Conservation (phyloP, 2,888 invertebrate species). For the Coenonympha arcania region DNA sequence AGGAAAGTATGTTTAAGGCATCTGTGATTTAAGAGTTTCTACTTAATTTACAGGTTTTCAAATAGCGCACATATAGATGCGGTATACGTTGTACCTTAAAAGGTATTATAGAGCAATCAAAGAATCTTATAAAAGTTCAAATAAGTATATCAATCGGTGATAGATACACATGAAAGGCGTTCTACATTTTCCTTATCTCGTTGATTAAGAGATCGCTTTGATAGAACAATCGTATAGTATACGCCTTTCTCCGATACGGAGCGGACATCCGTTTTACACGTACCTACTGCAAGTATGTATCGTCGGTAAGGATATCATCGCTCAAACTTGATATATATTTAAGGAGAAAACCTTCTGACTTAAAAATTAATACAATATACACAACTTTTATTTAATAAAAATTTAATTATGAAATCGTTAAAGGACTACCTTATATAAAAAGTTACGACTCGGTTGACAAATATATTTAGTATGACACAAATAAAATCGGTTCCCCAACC, state of each 20-base stretch:
- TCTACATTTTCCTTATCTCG: conserved; percentile 17
- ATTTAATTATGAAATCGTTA: too few relatives aligned
- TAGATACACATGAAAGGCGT: conserved; percentile 11
- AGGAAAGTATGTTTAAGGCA: too few relatives aligned
- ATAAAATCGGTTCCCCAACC: too few relatives aligned
- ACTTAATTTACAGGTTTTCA: neutral
- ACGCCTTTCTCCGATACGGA: conserved; percentile 41
- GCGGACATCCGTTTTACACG: conserved; percentile 56
- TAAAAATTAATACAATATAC: too few relatives aligned
- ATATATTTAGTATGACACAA: too few relatives aligned
- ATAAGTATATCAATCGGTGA: conserved; percentile 7
- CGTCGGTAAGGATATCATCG: conserved; percentile 44
- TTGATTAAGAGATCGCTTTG: conserved; percentile 21
- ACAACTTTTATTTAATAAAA: too few relatives aligned
- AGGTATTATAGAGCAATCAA: conserved; percentile 1
- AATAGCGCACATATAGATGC: too few relatives aligned
- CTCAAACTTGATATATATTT: conserved; percentile 38
- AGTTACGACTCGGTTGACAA: too few relatives aligned
- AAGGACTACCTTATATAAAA: too few relatives aligned
- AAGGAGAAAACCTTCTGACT: conserved; percentile 31
- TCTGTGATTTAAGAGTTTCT: too few relatives aligned
- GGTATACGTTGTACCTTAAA: neutral
- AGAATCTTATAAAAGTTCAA: conserved; percentile 3
- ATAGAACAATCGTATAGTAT: conserved; percentile 43
- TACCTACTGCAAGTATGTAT: conserved; percentile 33